phyloP scores from a whole-genome alignment of 1,140 invertebrate species.

The Polypedilum pembai region DNA sequence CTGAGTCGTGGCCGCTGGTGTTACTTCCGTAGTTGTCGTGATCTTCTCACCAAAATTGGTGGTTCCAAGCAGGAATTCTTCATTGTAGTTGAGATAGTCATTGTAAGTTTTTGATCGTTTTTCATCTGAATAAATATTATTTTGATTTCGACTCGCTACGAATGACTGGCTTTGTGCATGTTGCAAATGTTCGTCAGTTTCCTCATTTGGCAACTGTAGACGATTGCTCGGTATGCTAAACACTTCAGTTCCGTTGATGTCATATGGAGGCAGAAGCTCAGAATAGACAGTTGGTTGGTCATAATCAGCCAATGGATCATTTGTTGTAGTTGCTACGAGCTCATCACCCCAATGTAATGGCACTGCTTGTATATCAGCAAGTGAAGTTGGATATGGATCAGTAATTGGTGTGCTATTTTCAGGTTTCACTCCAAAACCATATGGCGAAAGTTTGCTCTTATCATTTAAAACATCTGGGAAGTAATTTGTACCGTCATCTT shows the following conservation, averaged over 20 bases:
- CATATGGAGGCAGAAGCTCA: constrained; percentile 33
- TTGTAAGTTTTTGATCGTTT: constrained; percentile 40
- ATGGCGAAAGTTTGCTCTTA: constrained; percentile 38
- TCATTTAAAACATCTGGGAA: constrained; percentile 40
- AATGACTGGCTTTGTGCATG: constrained; percentile 42
- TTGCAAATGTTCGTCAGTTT: constrained; percentile 37
- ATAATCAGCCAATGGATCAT: constrained; percentile 35
- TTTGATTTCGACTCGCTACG: constrained; percentile 36
- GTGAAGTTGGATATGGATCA: constrained; percentile 39
- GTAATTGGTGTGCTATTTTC: constrained; percentile 40
- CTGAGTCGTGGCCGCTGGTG: background rate
- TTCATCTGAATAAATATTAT: constrained; percentile 35
- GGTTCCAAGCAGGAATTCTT: constrained; percentile 36
- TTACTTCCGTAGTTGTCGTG: background rate
- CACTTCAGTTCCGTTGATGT: constrained; percentile 15
- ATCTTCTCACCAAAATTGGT: background rate
- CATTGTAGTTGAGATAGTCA: constrained; percentile 45
- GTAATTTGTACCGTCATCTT: constrained; percentile 41
- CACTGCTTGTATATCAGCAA: constrained; percentile 32
- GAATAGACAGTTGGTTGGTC: constrained; percentile 32
- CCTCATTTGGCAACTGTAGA: constrained; percentile 37
- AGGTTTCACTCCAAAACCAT: constrained; percentile 39
- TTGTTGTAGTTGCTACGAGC: constrained; percentile 33
- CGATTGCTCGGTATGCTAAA: constrained; percentile 31
- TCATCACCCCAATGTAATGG: constrained; percentile 35